Base-by-base conservation (phyloP, 1,140 invertebrate genomes). In the Calephelis virginiensis region DNA sequence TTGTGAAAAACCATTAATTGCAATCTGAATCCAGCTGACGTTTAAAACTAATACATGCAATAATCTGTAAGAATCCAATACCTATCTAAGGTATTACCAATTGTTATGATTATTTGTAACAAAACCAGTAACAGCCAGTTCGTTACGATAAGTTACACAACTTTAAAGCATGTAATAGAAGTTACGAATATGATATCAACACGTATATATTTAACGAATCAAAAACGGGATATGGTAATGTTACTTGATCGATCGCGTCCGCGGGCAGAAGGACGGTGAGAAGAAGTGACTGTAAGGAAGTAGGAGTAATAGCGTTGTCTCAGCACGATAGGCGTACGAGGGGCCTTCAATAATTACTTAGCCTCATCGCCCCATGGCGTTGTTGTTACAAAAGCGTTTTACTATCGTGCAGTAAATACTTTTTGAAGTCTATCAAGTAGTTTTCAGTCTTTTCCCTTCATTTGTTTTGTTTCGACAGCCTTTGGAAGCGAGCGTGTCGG, bases 121-220 rank as follows among this genome's bases (percentile, higher is more conserved):
- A 56, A 56, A 53, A 53, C 28, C 53, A 28, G 53, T 56, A 6
- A 28, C 53, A 7, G 17, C 53, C 37, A 28, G 53, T 56, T 10
- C 28, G 53, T 56, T 12, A 56, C 53, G 53, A 56, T 11, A 8
- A 11, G 28, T 56, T 56, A 37, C 53, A 37, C 53, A 56, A 56
- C 53, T 56, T 8, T 56, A n/a, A 13, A 28, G 9, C 28, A 56
- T 56, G 53, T 56, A 56, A 56, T 12, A 37, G 3, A 12, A 28
- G 53, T 56, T 56, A 56, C 53, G 53, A 56, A 37, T 56, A 56
- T 28, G 9, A 56, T 56, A 43, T 11, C 53, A 37, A 10, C 53
- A 12, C 10, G 28, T 28, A 56, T 28, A 56, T 37, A 28, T 28
- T 56, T 17, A 56, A 12, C 53, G 49, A 53, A 53, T 53, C 8